These are phyloP conservation scores for Leptopilina myrica DNA, from an alignment of 2,888 invertebrate species.

Conservation along the genomic window DNA sequence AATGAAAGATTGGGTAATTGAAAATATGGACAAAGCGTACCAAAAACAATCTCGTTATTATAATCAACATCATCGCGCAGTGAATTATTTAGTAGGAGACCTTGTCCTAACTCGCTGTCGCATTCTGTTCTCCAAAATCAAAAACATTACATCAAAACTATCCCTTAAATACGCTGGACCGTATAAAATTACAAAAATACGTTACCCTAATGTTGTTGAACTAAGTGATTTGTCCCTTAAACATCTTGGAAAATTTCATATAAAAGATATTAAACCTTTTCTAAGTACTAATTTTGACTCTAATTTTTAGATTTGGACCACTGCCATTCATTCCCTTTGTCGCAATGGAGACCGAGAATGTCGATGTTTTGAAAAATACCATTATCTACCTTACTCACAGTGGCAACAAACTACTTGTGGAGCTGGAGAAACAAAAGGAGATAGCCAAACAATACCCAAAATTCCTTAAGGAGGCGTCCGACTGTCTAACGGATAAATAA, in stretches of 20 bases:
- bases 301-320: too few species aligned
- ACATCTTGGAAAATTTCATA: neutral
- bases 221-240: neutral
- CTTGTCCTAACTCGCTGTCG: constrained; percentile 2
- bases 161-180: neutral
- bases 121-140: constrained; percentile 20
- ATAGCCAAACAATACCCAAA: too few species aligned
- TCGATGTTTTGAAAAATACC: too few species aligned
- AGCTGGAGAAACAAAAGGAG: too few species aligned
- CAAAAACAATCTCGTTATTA: neutral
- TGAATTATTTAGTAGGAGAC: neutral
- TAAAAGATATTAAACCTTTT: neutral
- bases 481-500: too few species aligned
- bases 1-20: neutral
- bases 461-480: too few species aligned
- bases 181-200: neutral
- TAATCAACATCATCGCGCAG: neutral
- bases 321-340: too few species aligned
- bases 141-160: constrained; percentile 28
- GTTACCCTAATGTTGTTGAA: neutral
- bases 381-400: too few species aligned
- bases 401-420: too few species aligned
- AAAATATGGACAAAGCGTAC: neutral
- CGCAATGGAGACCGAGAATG: too few species aligned
- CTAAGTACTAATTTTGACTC: neutral